Conservation (phyloP, 2,797 vertebrate genomes). For the Falco biarmicus region DNA sequence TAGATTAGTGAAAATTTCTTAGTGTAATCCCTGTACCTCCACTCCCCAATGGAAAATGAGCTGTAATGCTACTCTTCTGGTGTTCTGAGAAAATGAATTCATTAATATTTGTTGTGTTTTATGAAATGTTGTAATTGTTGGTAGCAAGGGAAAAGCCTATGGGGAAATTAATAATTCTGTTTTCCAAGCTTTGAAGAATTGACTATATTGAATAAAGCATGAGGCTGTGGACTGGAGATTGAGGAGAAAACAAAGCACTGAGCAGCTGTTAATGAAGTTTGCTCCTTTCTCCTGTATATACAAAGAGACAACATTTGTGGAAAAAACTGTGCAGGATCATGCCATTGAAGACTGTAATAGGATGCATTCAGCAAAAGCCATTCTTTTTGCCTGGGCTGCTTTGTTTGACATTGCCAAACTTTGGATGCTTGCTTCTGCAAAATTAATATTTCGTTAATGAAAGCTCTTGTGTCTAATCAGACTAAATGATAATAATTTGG, state of each 20-base stretch:
- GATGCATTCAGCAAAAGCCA: neutral
- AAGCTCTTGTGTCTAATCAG: neutral
- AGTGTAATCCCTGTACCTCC: neutral
- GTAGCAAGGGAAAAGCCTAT: neutral
- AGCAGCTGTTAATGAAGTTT: neutral
- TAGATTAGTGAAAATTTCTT: neutral
- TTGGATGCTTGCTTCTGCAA: neutral
- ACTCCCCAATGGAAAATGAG: neutral
- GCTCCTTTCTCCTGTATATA: neutral
- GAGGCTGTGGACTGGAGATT: neutral
- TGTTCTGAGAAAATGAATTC: neutral
- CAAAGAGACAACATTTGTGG: neutral
- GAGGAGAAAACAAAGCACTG: neutral
- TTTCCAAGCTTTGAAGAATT: constrained; percentile 3
- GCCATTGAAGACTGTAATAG: neutral
- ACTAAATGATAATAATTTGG: neutral
- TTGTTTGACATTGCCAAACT: neutral
- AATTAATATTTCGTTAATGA: neutral
- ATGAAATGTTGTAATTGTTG: neutral
- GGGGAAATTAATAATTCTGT: neutral
- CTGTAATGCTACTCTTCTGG: neutral
- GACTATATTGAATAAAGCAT: neutral
- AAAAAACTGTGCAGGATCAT: neutral
- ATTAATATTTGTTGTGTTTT: neutral
- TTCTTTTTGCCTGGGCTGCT: neutral